Evolutionary conservation across 1,140 invertebrate genomes (phyloP).

Genomic region (Trichogramma pretiosum): DNA sequence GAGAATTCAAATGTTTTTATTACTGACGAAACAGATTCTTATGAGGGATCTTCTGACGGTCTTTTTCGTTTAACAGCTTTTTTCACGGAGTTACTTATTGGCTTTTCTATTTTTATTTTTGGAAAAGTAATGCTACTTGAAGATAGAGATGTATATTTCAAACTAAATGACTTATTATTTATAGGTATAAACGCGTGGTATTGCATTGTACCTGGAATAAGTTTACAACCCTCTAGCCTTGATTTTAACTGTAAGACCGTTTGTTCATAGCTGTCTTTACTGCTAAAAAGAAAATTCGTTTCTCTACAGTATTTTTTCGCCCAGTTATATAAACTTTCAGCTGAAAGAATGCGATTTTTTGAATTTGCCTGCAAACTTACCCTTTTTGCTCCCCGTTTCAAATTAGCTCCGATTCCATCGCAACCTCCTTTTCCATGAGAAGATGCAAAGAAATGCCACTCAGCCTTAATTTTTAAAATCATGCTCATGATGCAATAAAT

Average conservation of each 20-base stretch:
- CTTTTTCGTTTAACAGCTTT: no score
- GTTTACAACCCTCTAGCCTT: background rate
- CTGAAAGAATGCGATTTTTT: background rate
- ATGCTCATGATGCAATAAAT: background rate
- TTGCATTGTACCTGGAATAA: background rate
- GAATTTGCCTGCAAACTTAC: conserved; percentile 6
- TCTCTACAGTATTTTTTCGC: background rate
- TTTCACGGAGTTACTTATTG: no score
- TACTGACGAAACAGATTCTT: no score
- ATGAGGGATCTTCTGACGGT: no score
- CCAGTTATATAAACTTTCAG: background rate
- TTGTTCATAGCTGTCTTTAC: background rate
- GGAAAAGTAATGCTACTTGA: background rate
- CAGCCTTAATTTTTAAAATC: background rate
- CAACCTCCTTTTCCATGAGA: conserved; percentile 3
- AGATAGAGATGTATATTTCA: background rate
- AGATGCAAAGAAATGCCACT: background rate
- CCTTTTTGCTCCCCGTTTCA: conserved; percentile 3
- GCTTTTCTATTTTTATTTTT: background rate
- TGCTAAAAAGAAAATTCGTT: background rate
- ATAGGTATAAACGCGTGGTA: background rate
- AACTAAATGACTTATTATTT: no score
- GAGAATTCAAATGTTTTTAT: no score
- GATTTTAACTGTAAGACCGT: background rate
- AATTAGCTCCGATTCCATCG: conserved; percentile 9